Percentiles rank a stretch among this genome's conserved stretches.
Evolutionary conservation across 2,888 invertebrate genomes (phyloP).

Genomic region (Callyntrura guangdongensis): DNA sequence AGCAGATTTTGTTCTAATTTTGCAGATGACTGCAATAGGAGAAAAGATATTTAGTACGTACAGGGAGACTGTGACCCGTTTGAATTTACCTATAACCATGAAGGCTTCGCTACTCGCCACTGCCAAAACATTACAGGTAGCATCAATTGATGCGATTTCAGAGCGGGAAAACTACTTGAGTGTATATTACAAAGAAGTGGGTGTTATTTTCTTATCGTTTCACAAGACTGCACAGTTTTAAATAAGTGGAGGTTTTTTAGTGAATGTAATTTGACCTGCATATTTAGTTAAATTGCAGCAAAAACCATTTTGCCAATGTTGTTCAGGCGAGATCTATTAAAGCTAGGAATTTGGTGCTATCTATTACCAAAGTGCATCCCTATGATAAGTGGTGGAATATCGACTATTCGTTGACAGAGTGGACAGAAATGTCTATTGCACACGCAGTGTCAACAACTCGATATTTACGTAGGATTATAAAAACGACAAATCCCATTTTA

Average conservation of each 20-base stretch:
- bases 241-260: background rate
- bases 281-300: constrained; percentile 9
- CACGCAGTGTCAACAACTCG: constrained; percentile 30
- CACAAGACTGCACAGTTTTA: background rate
- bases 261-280: background rate
- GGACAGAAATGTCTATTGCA: constrained; percentile 24
- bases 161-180: background rate
- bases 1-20: too few relatives aligned
- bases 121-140: constrained; percentile 33
- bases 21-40: constrained; percentile 27
- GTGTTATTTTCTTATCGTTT: constrained; percentile 56
- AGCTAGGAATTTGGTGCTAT: constrained; percentile 66
- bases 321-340: constrained; percentile 67
- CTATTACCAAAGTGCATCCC: constrained; percentile 41
- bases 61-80: background rate
- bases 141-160: background rate
- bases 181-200: constrained; percentile 63
- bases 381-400: constrained; percentile 65
- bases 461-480: constrained; percentile 36
- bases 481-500: background rate
- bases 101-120: constrained; percentile 56
- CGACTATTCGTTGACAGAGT: constrained; percentile 35
- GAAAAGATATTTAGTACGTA: constrained; percentile 23
- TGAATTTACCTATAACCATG: constrained; percentile 4
- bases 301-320: constrained; percentile 73